Conservation (phyloP, 2,888 invertebrate genomes). For the Cosmia pyralina region DNA sequence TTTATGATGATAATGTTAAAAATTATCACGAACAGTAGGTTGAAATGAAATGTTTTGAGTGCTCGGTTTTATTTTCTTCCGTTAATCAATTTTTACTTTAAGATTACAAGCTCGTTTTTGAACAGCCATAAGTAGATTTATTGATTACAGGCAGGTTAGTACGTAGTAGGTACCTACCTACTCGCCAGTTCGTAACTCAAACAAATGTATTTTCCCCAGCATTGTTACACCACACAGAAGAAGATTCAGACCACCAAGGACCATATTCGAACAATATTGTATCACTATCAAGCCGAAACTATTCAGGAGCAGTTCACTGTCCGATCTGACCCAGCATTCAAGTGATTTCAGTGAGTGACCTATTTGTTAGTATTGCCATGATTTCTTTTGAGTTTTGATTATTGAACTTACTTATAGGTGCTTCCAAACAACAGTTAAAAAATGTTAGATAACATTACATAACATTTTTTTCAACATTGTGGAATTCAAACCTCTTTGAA, state of each 20-base stretch:
- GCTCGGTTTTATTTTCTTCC: background rate
- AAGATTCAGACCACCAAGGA: conserved; percentile 71
- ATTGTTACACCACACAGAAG: conserved; percentile 70
- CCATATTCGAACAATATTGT: conserved; percentile 81
- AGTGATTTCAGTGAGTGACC: conserved; percentile 84
- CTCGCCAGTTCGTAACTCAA: background rate
- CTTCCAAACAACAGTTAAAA: too few species aligned
- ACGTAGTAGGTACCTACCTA: background rate
- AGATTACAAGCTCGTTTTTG: background rate
- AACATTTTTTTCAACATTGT: too few species aligned
- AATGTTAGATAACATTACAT: too few species aligned
- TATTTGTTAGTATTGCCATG: conserved; percentile 71
- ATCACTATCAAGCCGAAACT: conserved; percentile 85
- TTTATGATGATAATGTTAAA: background rate
- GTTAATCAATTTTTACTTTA: background rate
- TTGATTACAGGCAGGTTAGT: background rate
- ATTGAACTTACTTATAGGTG: too few species aligned
- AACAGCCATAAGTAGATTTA: background rate
- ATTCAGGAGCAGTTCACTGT: conserved; percentile 81
- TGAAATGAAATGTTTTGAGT: too few species aligned
- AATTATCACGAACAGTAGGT: background rate
- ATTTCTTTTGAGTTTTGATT: conserved; percentile 45
- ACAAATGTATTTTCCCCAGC: conserved; percentile 34
- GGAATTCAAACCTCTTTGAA: background rate
- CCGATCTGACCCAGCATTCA: conserved; percentile 78